Conservation (phyloP, 2,113 vertebrate genomes). For the Gavialis gangeticus region DNA sequence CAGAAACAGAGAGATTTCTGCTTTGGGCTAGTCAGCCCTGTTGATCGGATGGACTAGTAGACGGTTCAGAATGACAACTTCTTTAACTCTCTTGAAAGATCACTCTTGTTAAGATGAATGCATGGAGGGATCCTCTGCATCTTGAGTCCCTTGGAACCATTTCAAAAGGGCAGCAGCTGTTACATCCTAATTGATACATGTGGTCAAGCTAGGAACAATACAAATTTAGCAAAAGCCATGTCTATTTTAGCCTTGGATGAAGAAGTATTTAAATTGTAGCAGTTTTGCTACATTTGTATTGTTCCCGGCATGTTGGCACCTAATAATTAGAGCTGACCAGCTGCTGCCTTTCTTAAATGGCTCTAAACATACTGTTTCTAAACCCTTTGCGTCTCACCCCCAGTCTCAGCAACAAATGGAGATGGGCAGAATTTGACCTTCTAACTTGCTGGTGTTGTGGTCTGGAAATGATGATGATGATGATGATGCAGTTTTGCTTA, state of each 20-base stretch:
- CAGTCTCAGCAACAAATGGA: neutral
- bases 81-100: neutral
- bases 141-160: neutral
- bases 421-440: neutral
- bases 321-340: too few relatives aligned
- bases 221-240: too few relatives aligned
- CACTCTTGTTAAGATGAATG: neutral
- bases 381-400: neutral
- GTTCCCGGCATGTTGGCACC: too few relatives aligned
- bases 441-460: neutral
- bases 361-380: too few relatives aligned
- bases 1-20: neutral
- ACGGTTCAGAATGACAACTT: neutral
- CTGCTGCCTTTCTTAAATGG: too few relatives aligned
- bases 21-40: neutral
- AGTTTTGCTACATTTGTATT: too few relatives aligned
- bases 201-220: too few relatives aligned
- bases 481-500: neutral
- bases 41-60: neutral
- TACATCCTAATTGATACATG: too few relatives aligned
- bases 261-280: too few relatives aligned
- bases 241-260: too few relatives aligned
- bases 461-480: neutral
- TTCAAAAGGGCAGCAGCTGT: too few relatives aligned
- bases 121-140: neutral